Evolutionary conservation across 2,113 vertebrate species (phyloP).

Genomic region (Proteles cristata): DNA sequence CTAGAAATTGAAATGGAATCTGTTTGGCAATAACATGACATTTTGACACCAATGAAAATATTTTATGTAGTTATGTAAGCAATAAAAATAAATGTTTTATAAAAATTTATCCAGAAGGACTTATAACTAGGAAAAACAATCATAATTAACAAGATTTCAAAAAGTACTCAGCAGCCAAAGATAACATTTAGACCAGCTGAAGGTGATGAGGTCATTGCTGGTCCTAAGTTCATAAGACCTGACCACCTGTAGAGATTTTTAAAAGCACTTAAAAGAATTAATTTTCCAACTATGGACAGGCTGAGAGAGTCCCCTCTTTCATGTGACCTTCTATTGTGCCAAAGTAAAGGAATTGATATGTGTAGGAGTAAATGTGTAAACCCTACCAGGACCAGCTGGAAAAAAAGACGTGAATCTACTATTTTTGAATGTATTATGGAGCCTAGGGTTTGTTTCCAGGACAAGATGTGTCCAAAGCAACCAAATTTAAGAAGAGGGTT

Average conservation of each 20-base stretch:
- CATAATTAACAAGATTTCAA: constrained; percentile 86
- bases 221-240: constrained; percentile 70
- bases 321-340: not conserved
- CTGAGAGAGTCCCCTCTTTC: constrained; percentile 66
- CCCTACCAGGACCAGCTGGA: constrained; percentile 1
- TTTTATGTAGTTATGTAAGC: constrained; percentile 86
- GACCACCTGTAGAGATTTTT: constrained; percentile 85
- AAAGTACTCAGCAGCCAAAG: constrained; percentile 81
- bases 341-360: not conserved
- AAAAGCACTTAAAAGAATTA: constrained; percentile 76
- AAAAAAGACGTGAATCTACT: not conserved
- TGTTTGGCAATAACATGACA: constrained; percentile 85
- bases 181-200: constrained; percentile 83
- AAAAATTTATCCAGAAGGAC: constrained; percentile 82
- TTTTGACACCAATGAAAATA: constrained; percentile 85
- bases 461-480: constrained; percentile 17
- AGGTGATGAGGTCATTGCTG: constrained; percentile 84
- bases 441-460: constrained; percentile 18
- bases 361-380: not conserved
- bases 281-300: constrained; percentile 78
- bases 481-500: not conserved
- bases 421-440: constrained; percentile 38
- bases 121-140: constrained; percentile 82
- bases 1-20: constrained; percentile 85
- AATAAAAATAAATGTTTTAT: constrained; percentile 87